Evolutionary conservation across 1,140 invertebrate genomes (phyloP).

Genomic region (Aphelinus atriplicis): DNA sequence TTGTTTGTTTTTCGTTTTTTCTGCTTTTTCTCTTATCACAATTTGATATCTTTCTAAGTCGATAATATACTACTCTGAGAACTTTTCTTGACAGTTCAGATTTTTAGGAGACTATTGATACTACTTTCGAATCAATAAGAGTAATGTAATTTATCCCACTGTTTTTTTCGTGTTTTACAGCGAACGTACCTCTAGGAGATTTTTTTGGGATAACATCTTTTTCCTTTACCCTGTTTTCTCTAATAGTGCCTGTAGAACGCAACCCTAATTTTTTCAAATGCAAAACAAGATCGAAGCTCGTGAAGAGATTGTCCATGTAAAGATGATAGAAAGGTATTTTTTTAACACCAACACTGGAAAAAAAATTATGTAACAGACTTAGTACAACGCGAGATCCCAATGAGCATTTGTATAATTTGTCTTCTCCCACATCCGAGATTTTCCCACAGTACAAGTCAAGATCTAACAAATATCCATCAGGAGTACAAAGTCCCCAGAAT

Average conservation of each 20-base stretch:
- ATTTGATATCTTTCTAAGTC: no score
- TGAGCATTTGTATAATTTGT: slow-evolving; percentile 28
- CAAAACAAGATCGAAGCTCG: no score
- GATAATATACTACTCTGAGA: neutral
- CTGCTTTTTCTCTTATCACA: no score
- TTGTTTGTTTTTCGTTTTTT: no score
- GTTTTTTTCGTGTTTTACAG: no score
- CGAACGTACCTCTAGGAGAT: no score
- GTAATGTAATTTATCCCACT: no score
- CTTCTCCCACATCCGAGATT: slow-evolving; percentile 13
- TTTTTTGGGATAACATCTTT: neutral
- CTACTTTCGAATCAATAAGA: no score
- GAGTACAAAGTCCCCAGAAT: slow-evolving; percentile 37
- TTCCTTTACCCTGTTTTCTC: slow-evolving; percentile 13
- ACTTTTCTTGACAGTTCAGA: no score
- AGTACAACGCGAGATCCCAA: slow-evolving; percentile 41
- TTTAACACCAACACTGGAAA: slow-evolving; percentile 3
- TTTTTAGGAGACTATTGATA: no score
- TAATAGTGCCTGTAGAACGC: slow-evolving; percentile 35
- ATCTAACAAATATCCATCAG: neutral
- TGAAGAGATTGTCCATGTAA: neutral
- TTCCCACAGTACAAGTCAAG: slow-evolving; percentile 42
- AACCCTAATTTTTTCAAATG: slow-evolving; percentile 15
- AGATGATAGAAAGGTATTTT: slow-evolving; percentile 37
- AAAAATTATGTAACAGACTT: slow-evolving; percentile 25